Base-by-base conservation (phyloP, 2,888 invertebrate genomes). In the Tipula confusa region DNA sequence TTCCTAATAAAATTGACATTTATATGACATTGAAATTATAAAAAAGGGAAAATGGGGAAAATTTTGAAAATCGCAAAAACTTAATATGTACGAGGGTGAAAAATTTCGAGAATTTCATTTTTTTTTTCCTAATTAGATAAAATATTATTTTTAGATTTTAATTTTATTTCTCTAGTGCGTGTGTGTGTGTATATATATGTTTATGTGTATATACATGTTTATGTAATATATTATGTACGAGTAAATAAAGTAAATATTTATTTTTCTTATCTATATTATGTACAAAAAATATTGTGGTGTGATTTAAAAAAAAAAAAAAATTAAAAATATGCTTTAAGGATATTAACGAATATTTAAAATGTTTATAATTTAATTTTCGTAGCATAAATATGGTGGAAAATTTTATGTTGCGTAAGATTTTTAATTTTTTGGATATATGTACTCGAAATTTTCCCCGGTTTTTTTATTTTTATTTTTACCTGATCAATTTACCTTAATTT, bases 251-350 rank as follows among this genome's bases (percentile, higher is more conserved):
- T 64, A 64, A 24, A 24, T 64, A 64, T 64, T 64, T 64, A 64
- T 64, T 64, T 64, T 24, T 24, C 64, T 64, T 64, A 64, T 64
- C 64, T 64, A 64, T 24, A 33, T 33, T 33, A 33, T 33, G 11
- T 33, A 24, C 64, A 64, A 9, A 64, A 64, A 24, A 64, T 64
- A 13, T 38, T 64, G 64, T 64, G 64, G 64, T 64, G 64, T 64
- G 64, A 64, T 64, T 64, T 64, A n/a, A n/a, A n/a, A n/a, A n/a
- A n/a, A n/a, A n/a, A n/a, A n/a, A n/a, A n/a, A n/a, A n/a, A n/a
- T 64, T 64, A 24, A 38, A 48, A 48, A 48, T 48, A 64, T 64
- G 64, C 64, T 64, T 64, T 64, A 64, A 64, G 64, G 64, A 64
- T 64, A 64, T 64, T 64, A n/a, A 64, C 24, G 11, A 24, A 64